These are phyloP conservation scores for Metaphire vulgaris DNA, from an alignment of 1,140 invertebrate genomes.

Conservation along the genomic window DNA sequence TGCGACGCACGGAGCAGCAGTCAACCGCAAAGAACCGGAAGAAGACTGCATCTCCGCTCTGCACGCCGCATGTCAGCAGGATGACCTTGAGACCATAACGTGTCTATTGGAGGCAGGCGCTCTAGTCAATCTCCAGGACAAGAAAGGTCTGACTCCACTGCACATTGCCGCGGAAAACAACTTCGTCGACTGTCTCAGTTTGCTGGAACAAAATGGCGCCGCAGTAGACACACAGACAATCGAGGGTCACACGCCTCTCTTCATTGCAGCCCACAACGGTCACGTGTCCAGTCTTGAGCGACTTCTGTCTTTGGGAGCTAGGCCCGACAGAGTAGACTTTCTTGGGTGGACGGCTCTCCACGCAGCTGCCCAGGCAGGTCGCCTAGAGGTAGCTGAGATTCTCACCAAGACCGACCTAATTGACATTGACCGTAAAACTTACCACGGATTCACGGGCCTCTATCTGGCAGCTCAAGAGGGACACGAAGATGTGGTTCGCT, in stretches of 20 bases:
- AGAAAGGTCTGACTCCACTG: constrained; percentile 29
- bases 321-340: constrained; percentile 24
- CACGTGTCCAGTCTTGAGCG: constrained; percentile 8
- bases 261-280: constrained; percentile 27
- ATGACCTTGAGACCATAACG: constrained; percentile 17
- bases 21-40: neutral
- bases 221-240: constrained; percentile 18
- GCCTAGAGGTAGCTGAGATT: neutral
- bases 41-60: constrained; percentile 23
- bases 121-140: constrained; percentile 19
- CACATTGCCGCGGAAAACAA: constrained; percentile 26
- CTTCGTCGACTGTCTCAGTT: constrained; percentile 13
- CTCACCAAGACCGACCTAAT: constrained; percentile 4
- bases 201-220: neutral
- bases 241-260: constrained; percentile 28
- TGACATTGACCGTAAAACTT: constrained; percentile 27
- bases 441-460: constrained; percentile 27
- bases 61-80: constrained; percentile 26
- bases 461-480: constrained; percentile 22
- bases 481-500: constrained; percentile 5
- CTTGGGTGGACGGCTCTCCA: constrained; percentile 29
- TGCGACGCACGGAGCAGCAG: constrained; percentile 7
- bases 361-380: constrained; percentile 25
- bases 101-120: constrained; percentile 14
- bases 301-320: constrained; percentile 52